These are phyloP conservation scores for Rhagonycha lutea DNA, from an alignment of 2,888 invertebrate species.

Conservation along the genomic window DNA sequence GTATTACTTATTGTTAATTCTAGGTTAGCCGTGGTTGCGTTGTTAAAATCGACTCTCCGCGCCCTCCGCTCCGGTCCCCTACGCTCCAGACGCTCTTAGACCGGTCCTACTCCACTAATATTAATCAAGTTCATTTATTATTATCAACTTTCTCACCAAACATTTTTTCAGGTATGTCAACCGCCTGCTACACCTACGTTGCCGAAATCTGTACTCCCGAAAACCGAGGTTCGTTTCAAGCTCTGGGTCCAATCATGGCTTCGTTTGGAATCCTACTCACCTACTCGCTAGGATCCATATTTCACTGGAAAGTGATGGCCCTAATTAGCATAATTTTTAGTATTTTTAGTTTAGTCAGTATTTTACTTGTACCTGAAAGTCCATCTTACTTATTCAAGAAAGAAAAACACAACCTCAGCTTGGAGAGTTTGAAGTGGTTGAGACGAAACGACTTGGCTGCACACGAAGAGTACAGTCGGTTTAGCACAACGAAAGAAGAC, in stretches of 20 bases:
- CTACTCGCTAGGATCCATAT: conserved; percentile 68
- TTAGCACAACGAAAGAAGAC: conserved; percentile 45
- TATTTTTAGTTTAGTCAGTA: conserved; percentile 60
- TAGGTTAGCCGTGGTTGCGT: no score
- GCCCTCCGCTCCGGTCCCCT: no score
- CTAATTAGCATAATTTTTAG: conserved; percentile 66
- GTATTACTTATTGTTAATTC: no score
- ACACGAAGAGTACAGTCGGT: conserved; percentile 66
- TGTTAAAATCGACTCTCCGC: no score
- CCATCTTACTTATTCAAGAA: conserved; percentile 69
- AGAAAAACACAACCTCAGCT: conserved; percentile 64
- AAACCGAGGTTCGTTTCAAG: conserved; percentile 70
- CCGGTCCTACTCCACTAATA: no score
- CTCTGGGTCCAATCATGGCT: conserved; percentile 71
- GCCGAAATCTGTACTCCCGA: conserved; percentile 71
- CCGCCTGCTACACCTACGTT: conserved; percentile 70
- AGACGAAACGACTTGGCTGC: conserved; percentile 65
- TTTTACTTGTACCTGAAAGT: conserved; percentile 70
- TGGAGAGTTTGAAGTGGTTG: conserved; percentile 67
- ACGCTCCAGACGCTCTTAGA: no score
- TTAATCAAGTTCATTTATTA: no score
- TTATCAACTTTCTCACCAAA: no score
- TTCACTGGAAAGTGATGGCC: conserved; percentile 70
- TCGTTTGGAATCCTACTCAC: conserved; percentile 74
- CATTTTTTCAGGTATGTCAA: conserved; percentile 65